Conservation (phyloP, 2,888 invertebrate species). For the Megamerina dolium region DNA sequence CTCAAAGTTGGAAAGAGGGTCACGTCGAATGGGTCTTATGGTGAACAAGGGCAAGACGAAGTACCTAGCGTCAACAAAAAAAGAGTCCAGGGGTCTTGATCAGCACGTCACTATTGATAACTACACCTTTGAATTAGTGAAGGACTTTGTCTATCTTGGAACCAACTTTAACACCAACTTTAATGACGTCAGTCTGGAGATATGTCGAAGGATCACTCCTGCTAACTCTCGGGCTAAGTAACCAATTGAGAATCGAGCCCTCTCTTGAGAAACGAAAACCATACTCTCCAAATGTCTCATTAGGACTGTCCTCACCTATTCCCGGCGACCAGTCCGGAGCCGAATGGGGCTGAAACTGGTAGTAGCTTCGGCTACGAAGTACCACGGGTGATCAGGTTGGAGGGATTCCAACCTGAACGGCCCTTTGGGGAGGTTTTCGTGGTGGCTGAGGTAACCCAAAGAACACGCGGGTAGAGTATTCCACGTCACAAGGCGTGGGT, state of each 20-base stretch:
- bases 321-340: too few relatives aligned
- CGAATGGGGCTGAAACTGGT: neutral
- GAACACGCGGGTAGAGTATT: too few relatives aligned
- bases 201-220: neutral
- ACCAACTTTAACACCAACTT: neutral
- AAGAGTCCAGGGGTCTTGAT: neutral
- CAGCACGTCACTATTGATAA: neutral
- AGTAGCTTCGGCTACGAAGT: too few relatives aligned
- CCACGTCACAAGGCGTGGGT: too few relatives aligned
- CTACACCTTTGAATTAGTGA: neutral
- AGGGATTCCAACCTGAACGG: too few relatives aligned
- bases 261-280: neutral
- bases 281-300: neutral
- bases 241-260: neutral
- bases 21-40: neutral
- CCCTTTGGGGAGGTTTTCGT: too few relatives aligned
- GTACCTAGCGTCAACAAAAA: neutral
- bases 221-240: too few relatives aligned
- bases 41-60: neutral
- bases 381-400: too few relatives aligned
- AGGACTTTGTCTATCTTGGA: neutral
- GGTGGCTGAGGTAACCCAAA: too few relatives aligned
- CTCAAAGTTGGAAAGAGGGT: neutral
- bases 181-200: neutral
- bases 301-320: neutral